A percentile compares a stretch with the other conserved stretches of the same genome.
Conservation (phyloP, 2,888 invertebrate species). For the Athalia circularis region DNA sequence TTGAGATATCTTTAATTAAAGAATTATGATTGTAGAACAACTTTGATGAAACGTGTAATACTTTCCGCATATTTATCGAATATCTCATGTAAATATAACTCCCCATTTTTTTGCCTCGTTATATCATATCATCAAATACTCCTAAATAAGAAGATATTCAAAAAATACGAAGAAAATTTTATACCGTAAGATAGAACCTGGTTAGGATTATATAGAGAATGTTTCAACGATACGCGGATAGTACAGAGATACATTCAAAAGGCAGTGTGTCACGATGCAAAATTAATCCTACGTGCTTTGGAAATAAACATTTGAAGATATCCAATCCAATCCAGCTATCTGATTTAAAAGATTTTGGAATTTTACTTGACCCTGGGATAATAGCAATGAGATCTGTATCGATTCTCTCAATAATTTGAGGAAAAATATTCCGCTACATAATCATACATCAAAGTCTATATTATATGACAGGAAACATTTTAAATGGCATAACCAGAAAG, state of each 20-base stretch:
- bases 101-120: conserved; percentile 33
- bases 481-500: neutral
- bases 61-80: neutral
- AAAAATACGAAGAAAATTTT: conserved; percentile 5
- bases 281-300: conserved; percentile 10
- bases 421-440: neutral
- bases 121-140: conserved; percentile 1
- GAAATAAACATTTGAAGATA: neutral
- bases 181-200: neutral
- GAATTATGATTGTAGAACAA: neutral
- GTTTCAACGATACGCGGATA: conserved; percentile 14
- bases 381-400: neutral
- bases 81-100: conserved; percentile 17
- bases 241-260: neutral
- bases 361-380: neutral
- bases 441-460: neutral
- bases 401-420: neutral
- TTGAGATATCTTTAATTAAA: neutral
- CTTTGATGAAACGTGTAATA: neutral
- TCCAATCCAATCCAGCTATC: neutral
- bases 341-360: neutral
- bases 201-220: conserved; percentile 2
- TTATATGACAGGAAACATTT: neutral
- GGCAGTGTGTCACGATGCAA: conserved; percentile 24
- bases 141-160: neutral